Evolutionary conservation across 2,113 vertebrate genomes (phyloP).

Genomic region (Phodopus roborovskii): DNA sequence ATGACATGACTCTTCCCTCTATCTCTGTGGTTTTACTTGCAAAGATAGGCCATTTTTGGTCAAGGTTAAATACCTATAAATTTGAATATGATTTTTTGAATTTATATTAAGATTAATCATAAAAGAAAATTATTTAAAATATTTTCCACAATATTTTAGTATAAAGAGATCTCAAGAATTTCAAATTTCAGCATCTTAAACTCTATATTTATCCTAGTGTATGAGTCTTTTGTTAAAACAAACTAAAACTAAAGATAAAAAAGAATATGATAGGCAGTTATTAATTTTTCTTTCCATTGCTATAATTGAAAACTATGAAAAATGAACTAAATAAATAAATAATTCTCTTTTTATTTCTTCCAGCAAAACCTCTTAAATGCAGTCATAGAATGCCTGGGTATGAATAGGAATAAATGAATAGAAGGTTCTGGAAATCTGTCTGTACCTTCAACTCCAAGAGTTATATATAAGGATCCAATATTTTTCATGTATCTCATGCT

Average conservation of each 20-base stretch:
- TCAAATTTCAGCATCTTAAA: neutral
- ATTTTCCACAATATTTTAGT: slow-evolving; percentile 18
- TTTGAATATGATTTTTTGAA: slow-evolving; percentile 5
- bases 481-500: slow-evolving; percentile 32
- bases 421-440: too few species aligned
- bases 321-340: neutral
- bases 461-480: neutral
- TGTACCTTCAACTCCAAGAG: too few species aligned
- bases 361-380: too few species aligned
- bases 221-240: neutral
- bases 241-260: neutral
- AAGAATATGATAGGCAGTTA: neutral
- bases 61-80: neutral
- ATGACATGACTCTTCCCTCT: neutral
- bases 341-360: neutral
- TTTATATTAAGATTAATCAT: slow-evolving; percentile 11
- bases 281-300: neutral
- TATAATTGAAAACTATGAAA: neutral
- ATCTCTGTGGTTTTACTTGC: neutral
- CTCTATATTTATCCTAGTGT: neutral
- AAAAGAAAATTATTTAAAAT: neutral
- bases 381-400: too few species aligned
- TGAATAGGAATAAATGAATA: too few species aligned
- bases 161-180: neutral
- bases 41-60: neutral